A percentile compares a stretch with the other conserved stretches of the same genome.
Evolutionary conservation across 2,797 vertebrate genomes (phyloP).

Genomic region (Linurgus olivaceus): DNA sequence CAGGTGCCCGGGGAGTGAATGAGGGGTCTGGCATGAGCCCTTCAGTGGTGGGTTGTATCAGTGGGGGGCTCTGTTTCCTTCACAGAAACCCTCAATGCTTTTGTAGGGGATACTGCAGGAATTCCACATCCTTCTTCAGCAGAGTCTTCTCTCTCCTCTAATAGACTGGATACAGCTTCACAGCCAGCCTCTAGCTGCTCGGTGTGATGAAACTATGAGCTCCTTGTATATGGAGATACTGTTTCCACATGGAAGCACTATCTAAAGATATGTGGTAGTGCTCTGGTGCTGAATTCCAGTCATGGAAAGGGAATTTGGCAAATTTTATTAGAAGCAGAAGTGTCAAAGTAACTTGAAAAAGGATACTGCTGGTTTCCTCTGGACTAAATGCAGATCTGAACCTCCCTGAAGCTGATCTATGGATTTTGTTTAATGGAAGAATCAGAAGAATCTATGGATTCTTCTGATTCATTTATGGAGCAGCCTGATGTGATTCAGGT

Average conservation of each 20-base stretch:
- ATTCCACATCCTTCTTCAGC: background rate
- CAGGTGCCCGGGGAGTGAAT: background rate
- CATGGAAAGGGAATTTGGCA: background rate
- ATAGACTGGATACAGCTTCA: background rate
- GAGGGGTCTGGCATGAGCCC: no score
- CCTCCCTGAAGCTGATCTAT: background rate
- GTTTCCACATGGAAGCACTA: background rate
- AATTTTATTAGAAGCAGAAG: background rate
- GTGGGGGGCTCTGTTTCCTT: background rate
- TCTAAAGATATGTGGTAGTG: accelerated
- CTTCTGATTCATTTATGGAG: background rate
- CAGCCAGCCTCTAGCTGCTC: background rate
- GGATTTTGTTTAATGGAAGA: background rate
- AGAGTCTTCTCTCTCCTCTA: background rate
- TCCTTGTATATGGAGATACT: background rate
- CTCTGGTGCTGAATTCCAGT: background rate
- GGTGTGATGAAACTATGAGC: background rate
- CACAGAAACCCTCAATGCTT: background rate
- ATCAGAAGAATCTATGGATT: no score
- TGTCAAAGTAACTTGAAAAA: background rate
- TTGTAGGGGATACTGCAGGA: background rate
- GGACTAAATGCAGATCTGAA: background rate
- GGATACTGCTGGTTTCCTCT: background rate
- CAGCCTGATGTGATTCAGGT: background rate
- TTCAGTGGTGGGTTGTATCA: background rate